Conservation (phyloP, 2,797 vertebrate genomes). For the Paedocypris micromegethes region DNA sequence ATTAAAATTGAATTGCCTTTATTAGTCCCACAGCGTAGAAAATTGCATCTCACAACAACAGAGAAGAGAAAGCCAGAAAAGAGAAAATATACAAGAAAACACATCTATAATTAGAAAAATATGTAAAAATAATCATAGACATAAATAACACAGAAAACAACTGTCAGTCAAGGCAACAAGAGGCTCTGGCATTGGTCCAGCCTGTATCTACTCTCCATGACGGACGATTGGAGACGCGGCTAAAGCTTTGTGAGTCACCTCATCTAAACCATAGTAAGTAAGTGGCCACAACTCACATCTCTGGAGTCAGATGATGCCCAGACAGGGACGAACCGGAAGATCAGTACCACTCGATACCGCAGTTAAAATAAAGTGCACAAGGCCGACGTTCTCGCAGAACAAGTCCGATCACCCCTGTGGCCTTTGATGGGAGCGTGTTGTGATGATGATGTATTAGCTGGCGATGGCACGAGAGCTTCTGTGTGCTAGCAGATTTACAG, state of each 20-base stretch:
- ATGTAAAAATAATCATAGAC: background rate
- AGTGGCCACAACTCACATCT: background rate
- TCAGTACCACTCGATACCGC: slow-evolving; percentile 4
- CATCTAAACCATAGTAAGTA: slow-evolving; percentile 22
- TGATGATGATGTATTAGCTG: slow-evolving; percentile 55
- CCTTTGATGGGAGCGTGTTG: slow-evolving; percentile 37
- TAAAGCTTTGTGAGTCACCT: slow-evolving; percentile 25
- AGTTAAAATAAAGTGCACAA: slow-evolving; percentile 8
- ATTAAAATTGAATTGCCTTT: no score
- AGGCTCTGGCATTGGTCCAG: slow-evolving; percentile 26
- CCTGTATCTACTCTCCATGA: slow-evolving; percentile 29
- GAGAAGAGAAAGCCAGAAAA: no score
- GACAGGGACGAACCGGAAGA: background rate
- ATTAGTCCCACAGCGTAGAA: no score
- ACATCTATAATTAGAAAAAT: no score
- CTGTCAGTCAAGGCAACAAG: slow-evolving; percentile 26
- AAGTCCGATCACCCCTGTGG: slow-evolving; percentile 19
- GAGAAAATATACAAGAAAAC: no score
- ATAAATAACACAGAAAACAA: slow-evolving; percentile 10
- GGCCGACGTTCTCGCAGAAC: background rate
- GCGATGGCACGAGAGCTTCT: slow-evolving; percentile 9
- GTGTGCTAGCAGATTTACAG: slow-evolving; percentile 44
- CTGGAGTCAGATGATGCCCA: background rate
- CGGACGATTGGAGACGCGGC: slow-evolving; percentile 24
- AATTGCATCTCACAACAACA: no score